Percentiles rank a stretch among this genome's conserved stretches.
These are phyloP conservation scores for Erannis defoliaria DNA, from an alignment of 2,888 invertebrate genomes.

Conservation along the genomic window DNA sequence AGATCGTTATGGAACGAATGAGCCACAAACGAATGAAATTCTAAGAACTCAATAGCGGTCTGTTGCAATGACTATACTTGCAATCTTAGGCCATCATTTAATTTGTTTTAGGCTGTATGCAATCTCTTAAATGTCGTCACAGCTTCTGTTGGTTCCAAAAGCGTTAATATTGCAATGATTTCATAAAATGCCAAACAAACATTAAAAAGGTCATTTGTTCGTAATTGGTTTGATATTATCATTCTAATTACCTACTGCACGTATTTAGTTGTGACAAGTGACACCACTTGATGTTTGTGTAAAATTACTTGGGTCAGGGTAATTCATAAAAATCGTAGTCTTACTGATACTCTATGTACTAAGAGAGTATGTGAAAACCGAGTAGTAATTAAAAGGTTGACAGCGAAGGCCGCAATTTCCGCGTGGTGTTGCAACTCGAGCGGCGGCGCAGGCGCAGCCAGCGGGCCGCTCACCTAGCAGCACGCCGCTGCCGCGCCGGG, in stretches of 20 bases:
- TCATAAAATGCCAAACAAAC: conserved; percentile 30
- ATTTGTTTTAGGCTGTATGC: conserved; percentile 40
- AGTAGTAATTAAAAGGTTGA: conserved; percentile 80
- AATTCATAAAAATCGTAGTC: conserved; percentile 17
- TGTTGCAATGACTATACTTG: conserved; percentile 41
- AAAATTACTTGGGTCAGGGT: conserved; percentile 8
- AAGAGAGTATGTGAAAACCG: conserved; percentile 65
- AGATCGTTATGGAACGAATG: conserved; percentile 60
- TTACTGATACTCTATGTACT: conserved; percentile 17
- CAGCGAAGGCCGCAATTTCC: conserved; percentile 81
- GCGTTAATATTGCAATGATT: conserved; percentile 25
- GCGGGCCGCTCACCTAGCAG: conserved; percentile 74
- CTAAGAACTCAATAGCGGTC: conserved; percentile 50
- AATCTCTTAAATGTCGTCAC: conserved; percentile 36
- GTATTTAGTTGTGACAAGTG: not conserved
- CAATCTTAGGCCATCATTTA: conserved; percentile 39
- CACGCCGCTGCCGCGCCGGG: conserved; percentile 53
- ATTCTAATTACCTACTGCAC: no score
- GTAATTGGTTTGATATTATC: conserved; percentile 20
- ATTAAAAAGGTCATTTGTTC: conserved; percentile 7
- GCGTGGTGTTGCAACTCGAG: conserved; percentile 73
- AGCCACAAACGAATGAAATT: conserved; percentile 61
- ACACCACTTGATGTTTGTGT: not conserved
- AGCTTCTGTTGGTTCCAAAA: conserved; percentile 26
- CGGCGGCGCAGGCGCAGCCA: conserved; percentile 64